Evolutionary conservation across 2,888 invertebrate genomes (phyloP).

Genomic region (Epistrophe eligans): DNA sequence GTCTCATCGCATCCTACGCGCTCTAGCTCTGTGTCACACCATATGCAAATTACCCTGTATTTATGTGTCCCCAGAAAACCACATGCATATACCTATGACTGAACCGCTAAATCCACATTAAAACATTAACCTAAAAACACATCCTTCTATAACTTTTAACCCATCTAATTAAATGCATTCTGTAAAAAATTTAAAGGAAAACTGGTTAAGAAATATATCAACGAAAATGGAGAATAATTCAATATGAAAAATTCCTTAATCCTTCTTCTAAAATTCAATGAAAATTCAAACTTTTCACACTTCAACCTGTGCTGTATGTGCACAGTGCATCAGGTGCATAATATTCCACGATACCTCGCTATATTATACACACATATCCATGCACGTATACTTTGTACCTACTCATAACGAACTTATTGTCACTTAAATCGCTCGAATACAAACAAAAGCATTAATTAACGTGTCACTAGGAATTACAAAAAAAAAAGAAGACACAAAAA

Average conservation of each 20-base stretch:
- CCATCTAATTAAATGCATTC: too few relatives aligned
- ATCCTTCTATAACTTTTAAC: too few relatives aligned
- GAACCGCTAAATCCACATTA: too few relatives aligned
- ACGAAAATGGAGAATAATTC: neutral
- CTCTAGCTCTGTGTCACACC: too few relatives aligned
- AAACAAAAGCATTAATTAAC: conserved; percentile 62
- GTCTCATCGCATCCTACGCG: too few relatives aligned
- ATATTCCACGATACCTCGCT: neutral
- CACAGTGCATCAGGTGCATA: conserved; percentile 16
- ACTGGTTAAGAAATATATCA: conserved; percentile 4
- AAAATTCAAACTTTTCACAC: conserved; percentile 23
- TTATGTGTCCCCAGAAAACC: too few relatives aligned
- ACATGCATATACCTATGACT: too few relatives aligned
- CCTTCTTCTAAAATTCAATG: neutral
- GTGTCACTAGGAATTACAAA: conserved; percentile 29
- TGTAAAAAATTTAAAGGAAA: neutral
- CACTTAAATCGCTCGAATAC: conserved; percentile 37
- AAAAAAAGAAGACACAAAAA: neutral
- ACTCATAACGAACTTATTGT: conserved; percentile 28
- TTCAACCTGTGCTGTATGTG: neutral
- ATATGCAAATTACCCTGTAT: too few relatives aligned
- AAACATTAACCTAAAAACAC: too few relatives aligned
- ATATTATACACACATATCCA: neutral
- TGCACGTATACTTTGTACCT: neutral
- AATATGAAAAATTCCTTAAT: conserved; percentile 8